These are phyloP conservation scores for Conus ventricosus DNA, from an alignment of 1,140 invertebrate species.

Conservation along the genomic window DNA sequence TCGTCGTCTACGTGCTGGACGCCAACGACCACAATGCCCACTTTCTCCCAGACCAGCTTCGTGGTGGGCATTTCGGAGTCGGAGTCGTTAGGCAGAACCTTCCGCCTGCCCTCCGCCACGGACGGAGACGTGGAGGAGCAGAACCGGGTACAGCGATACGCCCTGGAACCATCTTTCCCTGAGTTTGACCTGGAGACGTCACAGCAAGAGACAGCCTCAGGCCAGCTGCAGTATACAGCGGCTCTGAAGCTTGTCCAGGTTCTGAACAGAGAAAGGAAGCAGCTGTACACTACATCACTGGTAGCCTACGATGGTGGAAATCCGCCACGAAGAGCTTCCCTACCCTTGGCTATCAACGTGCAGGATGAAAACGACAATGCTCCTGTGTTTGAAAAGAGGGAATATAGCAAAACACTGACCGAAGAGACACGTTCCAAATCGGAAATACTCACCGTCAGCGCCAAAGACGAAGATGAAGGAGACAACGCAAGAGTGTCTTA, in stretches of 20 bases:
- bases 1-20: slow-evolving; percentile 77
- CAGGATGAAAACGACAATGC: slow-evolving; percentile 97
- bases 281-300: slow-evolving; percentile 87
- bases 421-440: slow-evolving; percentile 84
- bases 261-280: slow-evolving; percentile 89
- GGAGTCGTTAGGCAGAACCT: slow-evolving; percentile 79
- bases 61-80: slow-evolving; percentile 71
- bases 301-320: slow-evolving; percentile 92
- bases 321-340: slow-evolving; percentile 87
- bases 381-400: slow-evolving; percentile 78
- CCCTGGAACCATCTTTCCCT: slow-evolving; percentile 43
- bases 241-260: slow-evolving; percentile 70
- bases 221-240: slow-evolving; percentile 23
- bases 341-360: slow-evolving; percentile 89
- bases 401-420: slow-evolving; percentile 82
- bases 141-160: slow-evolving; percentile 51
- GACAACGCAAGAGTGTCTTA: slow-evolving; percentile 83
- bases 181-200: slow-evolving; percentile 41
- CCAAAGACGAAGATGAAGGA: slow-evolving; percentile 84
- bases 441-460: slow-evolving; percentile 84
- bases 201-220: slow-evolving; percentile 12
- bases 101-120: slow-evolving; percentile 74
- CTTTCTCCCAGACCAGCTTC: slow-evolving; percentile 77
- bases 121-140: slow-evolving; percentile 78
- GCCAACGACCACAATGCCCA: slow-evolving; percentile 94